These are phyloP conservation scores for Chymomyza amoena DNA, from an alignment of 2,888 invertebrate genomes.

Conservation along the genomic window DNA sequence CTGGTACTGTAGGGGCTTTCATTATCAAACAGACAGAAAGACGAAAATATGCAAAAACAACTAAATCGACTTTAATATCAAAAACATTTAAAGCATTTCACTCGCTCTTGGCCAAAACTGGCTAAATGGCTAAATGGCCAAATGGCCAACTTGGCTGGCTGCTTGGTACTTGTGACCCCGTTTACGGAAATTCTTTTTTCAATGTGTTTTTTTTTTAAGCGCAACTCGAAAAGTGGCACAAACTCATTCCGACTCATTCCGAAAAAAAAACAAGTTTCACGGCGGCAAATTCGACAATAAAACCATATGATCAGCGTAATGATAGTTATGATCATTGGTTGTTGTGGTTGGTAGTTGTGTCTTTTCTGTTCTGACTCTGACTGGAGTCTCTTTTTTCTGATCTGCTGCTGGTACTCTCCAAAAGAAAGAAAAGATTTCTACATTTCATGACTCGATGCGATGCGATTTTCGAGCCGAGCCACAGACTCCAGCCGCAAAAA, in stretches of 20 bases:
- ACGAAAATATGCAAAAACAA: not conserved
- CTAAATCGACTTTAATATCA: not conserved
- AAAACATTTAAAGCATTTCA: slow-evolving; percentile 25
- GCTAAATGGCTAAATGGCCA: not conserved
- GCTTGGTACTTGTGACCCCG: slow-evolving; percentile 57
- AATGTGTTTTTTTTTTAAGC: slow-evolving; percentile 44
- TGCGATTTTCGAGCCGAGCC: too few relatives aligned
- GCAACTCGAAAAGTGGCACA: slow-evolving; percentile 58
- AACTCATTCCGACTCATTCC: slow-evolving; percentile 63
- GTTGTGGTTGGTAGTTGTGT: slow-evolving; percentile 7
- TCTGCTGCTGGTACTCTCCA: not conserved
- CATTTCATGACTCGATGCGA: slow-evolving; percentile 28
- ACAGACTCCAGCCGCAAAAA: slow-evolving; percentile 21
- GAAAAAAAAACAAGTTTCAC: slow-evolving; percentile 54
- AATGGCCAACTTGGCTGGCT: not conserved
- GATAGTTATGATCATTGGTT: slow-evolving; percentile 66
- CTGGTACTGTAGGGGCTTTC: not conserved
- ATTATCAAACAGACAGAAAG: not conserved
- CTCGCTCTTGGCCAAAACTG: slow-evolving; percentile 6
- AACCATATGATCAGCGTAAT: slow-evolving; percentile 68
- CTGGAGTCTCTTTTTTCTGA: not conserved
- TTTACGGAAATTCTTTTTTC: slow-evolving; percentile 58
- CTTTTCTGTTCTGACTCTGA: slow-evolving; percentile 10
- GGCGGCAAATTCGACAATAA: slow-evolving; percentile 66
- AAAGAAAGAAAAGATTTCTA: slow-evolving; percentile 37